Percentiles rank a stretch among this genome's conserved stretches.
These are phyloP conservation scores for Anomalospiza imberbis DNA, from an alignment of 2,797 vertebrate species.

Conservation along the genomic window DNA sequence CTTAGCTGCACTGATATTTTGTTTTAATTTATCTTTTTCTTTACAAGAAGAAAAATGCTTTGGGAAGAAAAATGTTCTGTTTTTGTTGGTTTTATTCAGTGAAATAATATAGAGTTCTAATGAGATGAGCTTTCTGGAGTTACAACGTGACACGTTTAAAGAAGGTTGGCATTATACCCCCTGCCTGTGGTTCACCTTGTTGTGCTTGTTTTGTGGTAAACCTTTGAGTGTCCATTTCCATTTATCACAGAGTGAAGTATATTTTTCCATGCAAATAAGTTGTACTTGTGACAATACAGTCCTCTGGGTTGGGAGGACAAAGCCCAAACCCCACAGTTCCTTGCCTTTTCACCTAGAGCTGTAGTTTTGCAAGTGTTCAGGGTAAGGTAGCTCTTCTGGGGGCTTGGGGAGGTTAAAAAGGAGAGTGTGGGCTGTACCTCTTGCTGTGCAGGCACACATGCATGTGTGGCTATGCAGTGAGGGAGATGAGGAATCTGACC, in stretches of 20 bases:
- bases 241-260: not conserved
- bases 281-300: not conserved
- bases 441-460: not conserved
- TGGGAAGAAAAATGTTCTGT: not conserved
- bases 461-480: not conserved
- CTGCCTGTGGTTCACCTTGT: slow-evolving; percentile 1
- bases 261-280: not conserved
- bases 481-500: not conserved
- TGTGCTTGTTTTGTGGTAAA: not conserved
- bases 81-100: not conserved
- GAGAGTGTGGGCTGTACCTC: not conserved
- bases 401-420: not conserved
- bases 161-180: not conserved
- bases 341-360: not conserved
- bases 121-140: slow-evolving; percentile 24
- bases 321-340: not conserved
- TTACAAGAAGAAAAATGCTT: slow-evolving; percentile 8
- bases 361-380: not conserved
- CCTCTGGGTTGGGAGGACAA: not conserved
- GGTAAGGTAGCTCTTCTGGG: not conserved
- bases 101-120: not conserved
- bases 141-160: not conserved
- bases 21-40: slow-evolving; percentile 13
- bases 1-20: not conserved
- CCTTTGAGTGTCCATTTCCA: not conserved